Percentiles rank a stretch among this genome's conserved stretches.
These are phyloP conservation scores for Acanthosepion esculentum DNA, from an alignment of 2,888 invertebrate species.

Conservation along the genomic window DNA sequence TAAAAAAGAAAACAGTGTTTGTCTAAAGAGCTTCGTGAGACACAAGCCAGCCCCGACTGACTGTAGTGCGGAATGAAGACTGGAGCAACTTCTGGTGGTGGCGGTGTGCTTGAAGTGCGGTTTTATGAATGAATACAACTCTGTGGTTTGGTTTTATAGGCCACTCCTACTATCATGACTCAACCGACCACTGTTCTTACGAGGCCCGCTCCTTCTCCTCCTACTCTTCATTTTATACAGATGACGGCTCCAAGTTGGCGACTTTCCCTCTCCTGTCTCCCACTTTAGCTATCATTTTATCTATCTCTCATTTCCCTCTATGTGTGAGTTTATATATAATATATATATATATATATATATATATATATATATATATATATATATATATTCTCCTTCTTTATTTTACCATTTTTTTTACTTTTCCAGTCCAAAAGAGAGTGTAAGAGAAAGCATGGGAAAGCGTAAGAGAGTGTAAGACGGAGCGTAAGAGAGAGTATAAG, in stretches of 20 bases:
- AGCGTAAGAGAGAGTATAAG: too few relatives aligned
- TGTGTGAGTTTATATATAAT: too few relatives aligned
- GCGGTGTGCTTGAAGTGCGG: constrained; percentile 58
- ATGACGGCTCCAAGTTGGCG: neutral
- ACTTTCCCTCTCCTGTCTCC: neutral
- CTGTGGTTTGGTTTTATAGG: constrained; percentile 52
- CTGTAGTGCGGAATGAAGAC: constrained; percentile 51
- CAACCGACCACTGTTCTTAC: constrained; percentile 49
- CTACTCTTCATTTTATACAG: neutral
- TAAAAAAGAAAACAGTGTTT: constrained; percentile 18
- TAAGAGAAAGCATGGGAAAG: too few relatives aligned
- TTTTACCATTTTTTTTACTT: neutral
- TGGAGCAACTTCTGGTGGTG: constrained; percentile 33
- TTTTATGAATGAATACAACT: constrained; percentile 66
- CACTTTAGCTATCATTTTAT: neutral
- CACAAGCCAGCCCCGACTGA: constrained; percentile 46
- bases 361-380: too few relatives aligned
- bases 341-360: too few relatives aligned
- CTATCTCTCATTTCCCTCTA: too few relatives aligned
- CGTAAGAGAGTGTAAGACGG: too few relatives aligned
- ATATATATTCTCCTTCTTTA: too few relatives aligned
- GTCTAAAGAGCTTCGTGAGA: constrained; percentile 24
- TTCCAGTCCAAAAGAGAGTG: too few relatives aligned
- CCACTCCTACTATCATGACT: constrained; percentile 64
- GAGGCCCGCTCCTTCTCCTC: constrained; percentile 34